Percentiles rank a stretch among this genome's conserved stretches.
Conservation (phyloP, 2,113 vertebrate genomes). For the Eublepharis macularius region DNA sequence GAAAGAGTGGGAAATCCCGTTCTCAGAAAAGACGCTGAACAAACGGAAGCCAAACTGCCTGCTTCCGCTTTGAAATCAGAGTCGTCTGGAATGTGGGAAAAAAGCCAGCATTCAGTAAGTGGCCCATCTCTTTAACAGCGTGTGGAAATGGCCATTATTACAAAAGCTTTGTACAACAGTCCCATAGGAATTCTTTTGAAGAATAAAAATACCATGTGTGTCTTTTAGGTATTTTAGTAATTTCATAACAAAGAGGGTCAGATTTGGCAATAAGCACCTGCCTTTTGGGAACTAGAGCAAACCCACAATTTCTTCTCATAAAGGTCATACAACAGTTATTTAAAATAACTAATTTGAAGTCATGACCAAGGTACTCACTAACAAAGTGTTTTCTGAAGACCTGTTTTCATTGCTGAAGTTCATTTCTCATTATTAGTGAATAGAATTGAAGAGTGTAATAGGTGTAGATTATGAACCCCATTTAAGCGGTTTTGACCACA, state of each 20-base stretch:
- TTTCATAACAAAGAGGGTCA: background rate
- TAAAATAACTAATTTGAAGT: background rate
- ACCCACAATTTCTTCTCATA: background rate
- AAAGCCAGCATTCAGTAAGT: too few species aligned
- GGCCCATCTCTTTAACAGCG: too few species aligned
- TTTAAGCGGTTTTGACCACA: background rate
- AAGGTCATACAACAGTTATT: background rate
- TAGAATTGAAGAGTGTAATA: background rate
- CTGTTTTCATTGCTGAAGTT: background rate
- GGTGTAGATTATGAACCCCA: background rate
- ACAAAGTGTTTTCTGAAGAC: background rate
- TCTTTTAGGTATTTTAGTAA: background rate
- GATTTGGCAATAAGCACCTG: rapidly evolving
- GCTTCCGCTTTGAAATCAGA: too few species aligned
- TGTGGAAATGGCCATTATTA: too few species aligned
- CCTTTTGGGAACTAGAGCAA: background rate
- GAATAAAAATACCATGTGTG: background rate
- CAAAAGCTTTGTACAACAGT: background rate
- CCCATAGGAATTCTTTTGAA: background rate
- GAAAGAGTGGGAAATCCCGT: too few species aligned
- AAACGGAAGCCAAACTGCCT: too few species aligned
- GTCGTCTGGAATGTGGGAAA: too few species aligned
- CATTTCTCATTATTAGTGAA: background rate
- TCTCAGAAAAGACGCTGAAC: too few species aligned
- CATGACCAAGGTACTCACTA: background rate